Evolutionary conservation across 2,888 invertebrate species (phyloP).

Genomic region (Lacanobia wlatinum): DNA sequence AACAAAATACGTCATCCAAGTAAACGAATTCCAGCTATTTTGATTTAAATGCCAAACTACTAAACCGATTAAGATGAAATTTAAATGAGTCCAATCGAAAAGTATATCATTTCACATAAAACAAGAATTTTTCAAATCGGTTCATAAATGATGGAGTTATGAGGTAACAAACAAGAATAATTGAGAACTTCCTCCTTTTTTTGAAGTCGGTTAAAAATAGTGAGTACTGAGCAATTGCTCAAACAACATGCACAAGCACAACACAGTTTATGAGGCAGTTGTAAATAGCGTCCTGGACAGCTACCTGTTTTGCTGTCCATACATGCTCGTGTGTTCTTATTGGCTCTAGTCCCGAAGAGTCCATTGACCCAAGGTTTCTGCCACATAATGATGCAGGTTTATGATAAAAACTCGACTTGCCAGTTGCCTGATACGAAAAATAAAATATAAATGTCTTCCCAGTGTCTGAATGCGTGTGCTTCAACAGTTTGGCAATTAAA

Average conservation of each 20-base stretch:
- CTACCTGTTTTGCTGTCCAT: conserved; percentile 12
- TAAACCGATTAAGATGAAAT: no score
- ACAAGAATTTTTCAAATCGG: no score
- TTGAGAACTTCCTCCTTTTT: no score
- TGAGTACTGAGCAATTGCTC: no score
- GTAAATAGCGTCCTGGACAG: background rate
- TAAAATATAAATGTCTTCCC: background rate
- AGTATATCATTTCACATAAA: no score
- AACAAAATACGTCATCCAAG: no score
- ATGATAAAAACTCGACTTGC: conserved; percentile 16
- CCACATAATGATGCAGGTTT: background rate
- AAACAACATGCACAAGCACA: background rate
- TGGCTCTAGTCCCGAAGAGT: conserved; percentile 9
- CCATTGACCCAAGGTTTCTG: conserved; percentile 31
- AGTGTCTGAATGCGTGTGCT: background rate
- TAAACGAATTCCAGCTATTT: no score
- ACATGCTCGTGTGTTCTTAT: background rate
- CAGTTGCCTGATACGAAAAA: background rate
- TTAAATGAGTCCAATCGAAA: no score
- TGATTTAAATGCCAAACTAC: no score
- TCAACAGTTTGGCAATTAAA: background rate
- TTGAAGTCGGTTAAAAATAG: no score
- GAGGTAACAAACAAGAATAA: no score
- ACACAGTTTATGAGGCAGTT: background rate
- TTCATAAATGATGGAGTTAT: no score